Conservation (phyloP, 2,113 vertebrate genomes). For the Oryzias woworae region DNA sequence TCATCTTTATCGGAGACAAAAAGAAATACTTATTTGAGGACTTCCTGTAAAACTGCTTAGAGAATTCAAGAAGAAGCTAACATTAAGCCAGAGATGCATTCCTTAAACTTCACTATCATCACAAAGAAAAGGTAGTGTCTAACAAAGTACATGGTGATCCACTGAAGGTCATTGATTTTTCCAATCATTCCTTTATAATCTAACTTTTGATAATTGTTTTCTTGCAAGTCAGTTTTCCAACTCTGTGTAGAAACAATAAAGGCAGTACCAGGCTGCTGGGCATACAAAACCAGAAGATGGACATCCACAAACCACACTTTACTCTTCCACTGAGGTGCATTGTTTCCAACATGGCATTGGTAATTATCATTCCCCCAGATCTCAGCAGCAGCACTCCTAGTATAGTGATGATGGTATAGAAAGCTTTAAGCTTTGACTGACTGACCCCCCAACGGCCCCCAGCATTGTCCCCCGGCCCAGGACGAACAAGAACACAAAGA, state of each 20-base stretch:
- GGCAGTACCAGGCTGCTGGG: conserved; percentile 4
- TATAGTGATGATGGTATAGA: background rate
- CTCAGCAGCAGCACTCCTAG: background rate
- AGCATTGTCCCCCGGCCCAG: background rate
- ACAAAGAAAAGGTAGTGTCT: too few relatives aligned
- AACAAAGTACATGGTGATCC: too few relatives aligned
- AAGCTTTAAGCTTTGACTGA: conserved; percentile 1
- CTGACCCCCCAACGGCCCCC: background rate
- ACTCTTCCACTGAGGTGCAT: background rate
- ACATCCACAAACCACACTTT: background rate
- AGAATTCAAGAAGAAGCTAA: too few relatives aligned
- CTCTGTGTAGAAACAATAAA: conserved; percentile 4
- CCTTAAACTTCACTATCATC: too few relatives aligned
- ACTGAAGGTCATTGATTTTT: too few relatives aligned
- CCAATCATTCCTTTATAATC: too few relatives aligned
- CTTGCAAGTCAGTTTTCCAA: background rate
- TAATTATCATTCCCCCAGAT: background rate
- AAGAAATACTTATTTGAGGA: too few relatives aligned
- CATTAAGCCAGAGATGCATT: too few relatives aligned
- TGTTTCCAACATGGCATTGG: background rate
- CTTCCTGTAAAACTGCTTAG: too few relatives aligned
- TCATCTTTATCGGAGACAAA: too few relatives aligned
- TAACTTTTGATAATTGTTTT: background rate
- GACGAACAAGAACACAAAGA: conserved; percentile 3
- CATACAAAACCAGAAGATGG: background rate